Evolutionary conservation across 1,140 invertebrate species (phyloP).

Genomic region (Limonius californicus): DNA sequence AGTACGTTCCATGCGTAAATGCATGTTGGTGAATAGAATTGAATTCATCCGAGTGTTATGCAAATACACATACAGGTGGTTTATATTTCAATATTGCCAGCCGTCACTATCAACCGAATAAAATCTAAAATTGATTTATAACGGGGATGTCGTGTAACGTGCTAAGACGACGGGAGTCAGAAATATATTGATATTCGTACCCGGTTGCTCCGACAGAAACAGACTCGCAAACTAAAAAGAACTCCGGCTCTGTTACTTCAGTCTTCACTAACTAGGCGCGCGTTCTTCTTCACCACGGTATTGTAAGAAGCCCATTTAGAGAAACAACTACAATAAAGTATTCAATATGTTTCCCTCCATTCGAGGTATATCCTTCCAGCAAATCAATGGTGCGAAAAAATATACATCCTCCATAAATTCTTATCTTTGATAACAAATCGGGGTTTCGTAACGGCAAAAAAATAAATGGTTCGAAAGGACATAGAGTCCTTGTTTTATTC

Average conservation of each 20-base stretch:
- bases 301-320: no score
- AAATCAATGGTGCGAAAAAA: slow-evolving; percentile 20
- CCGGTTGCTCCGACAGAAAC: neutral
- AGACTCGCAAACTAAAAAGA: neutral
- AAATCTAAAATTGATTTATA: neutral
- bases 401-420: slow-evolving; percentile 22
- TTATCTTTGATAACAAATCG: slow-evolving; percentile 25
- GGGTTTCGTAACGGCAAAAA: slow-evolving; percentile 19
- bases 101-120: neutral
- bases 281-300: no score
- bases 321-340: neutral
- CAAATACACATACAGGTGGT: neutral
- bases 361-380: slow-evolving; percentile 5
- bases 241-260: neutral
- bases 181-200: neutral
- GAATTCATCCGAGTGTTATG: no score
- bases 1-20: no score
- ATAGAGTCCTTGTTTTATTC: slow-evolving; percentile 27
- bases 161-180: neutral
- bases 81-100: neutral
- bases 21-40: no score
- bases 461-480: slow-evolving; percentile 25
- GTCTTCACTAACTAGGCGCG: neutral
- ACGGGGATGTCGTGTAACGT: neutral
- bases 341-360: slow-evolving; percentile 13